Base-by-base conservation (phyloP, 2,888 invertebrate genomes). In the Harpalus rufipes region DNA sequence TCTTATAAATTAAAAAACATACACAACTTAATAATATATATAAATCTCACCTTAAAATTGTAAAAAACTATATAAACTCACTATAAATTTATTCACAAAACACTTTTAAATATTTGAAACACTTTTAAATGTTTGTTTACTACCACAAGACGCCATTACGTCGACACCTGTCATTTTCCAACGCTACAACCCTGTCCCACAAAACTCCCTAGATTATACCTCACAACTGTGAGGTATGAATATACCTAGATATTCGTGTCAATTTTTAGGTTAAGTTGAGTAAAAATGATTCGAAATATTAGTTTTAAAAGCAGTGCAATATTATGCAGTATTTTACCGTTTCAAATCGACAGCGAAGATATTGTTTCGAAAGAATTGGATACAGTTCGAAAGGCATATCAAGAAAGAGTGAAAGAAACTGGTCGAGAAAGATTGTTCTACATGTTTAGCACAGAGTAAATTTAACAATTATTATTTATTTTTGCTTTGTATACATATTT, bases 381-480 rank as follows among this genome's bases (percentile, higher is more conserved):
- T 16, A 85, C 85, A 10, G 65, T 21, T 0, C 68, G 68, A 80
- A 16, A 21, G 7, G 7, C 44, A 10, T 44, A 41, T 51, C 59
- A 18, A 16, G n/a, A 68, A 39, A 68, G 51, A 41, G 7, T 18
- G 0, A n/a, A 58, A 6, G 85, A 85, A 59, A 80, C 68, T n/a
- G 85, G 80, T 2, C 14, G 39, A 18, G 85, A 85, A 10, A 12
- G 85, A 12, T 39, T 80, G 12, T 14, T 39, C 41, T 80, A 80
- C 41, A 85, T 80, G 80, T 85, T 79, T 39, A 85, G 80, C 41
- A 58, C 58, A 39, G 85, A 85, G 80, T 85, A 76, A 61, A n/a
- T n/a, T n/a, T 61, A 44, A 32, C 8, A 51, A 51, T 51, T 51
- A n/a, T 39, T 10, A 25, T 39, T 32, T 18, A 51, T 82, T 18